Conservation (phyloP, 2,113 vertebrate species). For the Laticauda laticaudata region DNA sequence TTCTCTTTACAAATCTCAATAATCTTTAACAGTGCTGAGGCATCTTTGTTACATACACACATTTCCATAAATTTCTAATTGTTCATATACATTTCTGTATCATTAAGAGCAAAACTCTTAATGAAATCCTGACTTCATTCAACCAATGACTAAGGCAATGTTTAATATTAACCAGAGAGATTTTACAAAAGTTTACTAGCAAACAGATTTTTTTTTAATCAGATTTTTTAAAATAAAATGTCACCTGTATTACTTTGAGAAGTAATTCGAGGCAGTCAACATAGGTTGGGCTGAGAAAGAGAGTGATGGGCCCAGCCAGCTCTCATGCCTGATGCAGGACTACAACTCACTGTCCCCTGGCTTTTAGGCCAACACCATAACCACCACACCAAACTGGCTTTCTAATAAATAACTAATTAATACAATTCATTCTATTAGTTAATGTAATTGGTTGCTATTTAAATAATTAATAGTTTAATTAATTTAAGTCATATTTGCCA, state of each 20-base stretch:
- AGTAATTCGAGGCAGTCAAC: background rate
- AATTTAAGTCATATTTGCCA: background rate
- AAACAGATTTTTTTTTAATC: background rate
- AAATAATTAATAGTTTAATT: background rate
- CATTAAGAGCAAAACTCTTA: background rate
- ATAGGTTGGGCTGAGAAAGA: background rate
- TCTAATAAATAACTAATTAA: background rate
- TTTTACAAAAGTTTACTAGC: background rate
- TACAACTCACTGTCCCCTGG: background rate
- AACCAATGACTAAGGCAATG: background rate
- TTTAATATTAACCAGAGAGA: background rate
- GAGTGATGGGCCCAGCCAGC: background rate
- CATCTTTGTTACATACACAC: no score
- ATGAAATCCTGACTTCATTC: background rate
- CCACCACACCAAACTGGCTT: background rate
- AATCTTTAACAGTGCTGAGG: no score
- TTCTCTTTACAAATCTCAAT: no score
- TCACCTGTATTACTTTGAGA: background rate
- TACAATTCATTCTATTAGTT: background rate
- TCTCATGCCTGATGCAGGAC: background rate
- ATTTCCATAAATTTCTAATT: no score
- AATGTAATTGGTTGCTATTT: background rate
- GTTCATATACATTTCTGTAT: no score
- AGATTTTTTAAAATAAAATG: background rate
- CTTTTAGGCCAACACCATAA: background rate